Evolutionary conservation across 2,797 vertebrate species (phyloP).

Genomic region (Lerista edwardsae): DNA sequence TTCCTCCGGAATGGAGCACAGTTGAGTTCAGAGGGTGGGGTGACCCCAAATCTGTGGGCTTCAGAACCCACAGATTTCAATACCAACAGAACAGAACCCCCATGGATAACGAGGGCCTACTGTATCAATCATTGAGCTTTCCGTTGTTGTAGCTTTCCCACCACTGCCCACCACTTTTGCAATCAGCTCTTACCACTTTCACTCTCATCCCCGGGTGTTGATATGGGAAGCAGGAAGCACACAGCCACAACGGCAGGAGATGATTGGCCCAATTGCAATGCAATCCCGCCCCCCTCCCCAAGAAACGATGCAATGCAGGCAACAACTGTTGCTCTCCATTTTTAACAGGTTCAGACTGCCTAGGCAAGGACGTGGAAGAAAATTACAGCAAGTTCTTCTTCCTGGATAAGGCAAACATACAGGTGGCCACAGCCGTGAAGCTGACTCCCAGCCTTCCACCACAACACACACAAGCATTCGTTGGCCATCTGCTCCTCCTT

Average conservation of each 20-base stretch:
- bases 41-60: too few relatives aligned
- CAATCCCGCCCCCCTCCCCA: not conserved
- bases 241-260: too few relatives aligned
- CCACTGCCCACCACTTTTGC: not conserved
- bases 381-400: fast-evolving
- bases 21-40: too few relatives aligned
- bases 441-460: not conserved
- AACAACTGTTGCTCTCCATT: not conserved
- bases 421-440: not conserved
- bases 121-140: too few relatives aligned
- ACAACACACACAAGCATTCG: not conserved
- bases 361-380: not conserved
- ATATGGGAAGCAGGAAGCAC: not conserved
- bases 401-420: not conserved
- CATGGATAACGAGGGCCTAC: too few relatives aligned
- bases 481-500: conserved; percentile 28
- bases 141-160: not conserved
- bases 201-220: not conserved
- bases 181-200: not conserved
- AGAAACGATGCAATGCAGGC: too few relatives aligned
- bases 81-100: too few relatives aligned
- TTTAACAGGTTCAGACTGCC: not conserved
- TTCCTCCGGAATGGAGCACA: too few relatives aligned
- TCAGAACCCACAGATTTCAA: too few relatives aligned
- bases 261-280: not conserved